These are phyloP conservation scores for Ectobius pallidus DNA, from an alignment of 2,888 invertebrate species.

Conservation along the genomic window DNA sequence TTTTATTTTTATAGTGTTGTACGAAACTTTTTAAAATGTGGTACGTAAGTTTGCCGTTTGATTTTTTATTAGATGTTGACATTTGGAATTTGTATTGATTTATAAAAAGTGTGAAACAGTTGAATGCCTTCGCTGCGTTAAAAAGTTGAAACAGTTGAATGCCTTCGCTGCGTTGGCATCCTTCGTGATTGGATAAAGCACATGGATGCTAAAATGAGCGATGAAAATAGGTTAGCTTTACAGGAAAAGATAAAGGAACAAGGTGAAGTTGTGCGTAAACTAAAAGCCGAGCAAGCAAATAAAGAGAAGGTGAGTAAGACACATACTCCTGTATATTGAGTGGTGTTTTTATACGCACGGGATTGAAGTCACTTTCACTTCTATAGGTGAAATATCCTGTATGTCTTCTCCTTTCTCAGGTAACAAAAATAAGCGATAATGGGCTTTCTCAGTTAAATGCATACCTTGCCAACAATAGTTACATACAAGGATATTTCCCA, in stretches of 20 bases:
- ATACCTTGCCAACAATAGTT: conserved; percentile 62
- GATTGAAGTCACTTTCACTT: not conserved
- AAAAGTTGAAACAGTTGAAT: too few relatives aligned
- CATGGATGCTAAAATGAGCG: conserved; percentile 41
- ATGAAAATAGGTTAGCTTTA: conserved; percentile 54
- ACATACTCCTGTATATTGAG: not conserved
- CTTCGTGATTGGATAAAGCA: not conserved
- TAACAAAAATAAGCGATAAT: conserved; percentile 23
- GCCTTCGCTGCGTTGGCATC: not conserved
- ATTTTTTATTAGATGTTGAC: too few relatives aligned
- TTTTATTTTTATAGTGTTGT: too few relatives aligned
- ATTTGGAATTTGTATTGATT: too few relatives aligned
- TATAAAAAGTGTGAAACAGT: too few relatives aligned
- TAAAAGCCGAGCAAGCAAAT: conserved; percentile 80
- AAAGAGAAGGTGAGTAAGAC: conserved; percentile 70
- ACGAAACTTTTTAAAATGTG: too few relatives aligned
- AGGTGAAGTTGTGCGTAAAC: conserved; percentile 80
- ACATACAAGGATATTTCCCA: conserved; percentile 62
- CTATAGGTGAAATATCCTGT: too few relatives aligned
- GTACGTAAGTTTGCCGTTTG: too few relatives aligned
- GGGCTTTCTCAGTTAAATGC: conserved; percentile 51
- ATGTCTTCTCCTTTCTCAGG: conserved; percentile 36
- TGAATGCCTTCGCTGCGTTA: too few relatives aligned
- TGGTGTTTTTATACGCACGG: not conserved
- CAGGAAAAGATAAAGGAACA: conserved; percentile 70